Base-by-base conservation (phyloP, 2,113 vertebrate genomes). In the Nothoprocta perdicaria region DNA sequence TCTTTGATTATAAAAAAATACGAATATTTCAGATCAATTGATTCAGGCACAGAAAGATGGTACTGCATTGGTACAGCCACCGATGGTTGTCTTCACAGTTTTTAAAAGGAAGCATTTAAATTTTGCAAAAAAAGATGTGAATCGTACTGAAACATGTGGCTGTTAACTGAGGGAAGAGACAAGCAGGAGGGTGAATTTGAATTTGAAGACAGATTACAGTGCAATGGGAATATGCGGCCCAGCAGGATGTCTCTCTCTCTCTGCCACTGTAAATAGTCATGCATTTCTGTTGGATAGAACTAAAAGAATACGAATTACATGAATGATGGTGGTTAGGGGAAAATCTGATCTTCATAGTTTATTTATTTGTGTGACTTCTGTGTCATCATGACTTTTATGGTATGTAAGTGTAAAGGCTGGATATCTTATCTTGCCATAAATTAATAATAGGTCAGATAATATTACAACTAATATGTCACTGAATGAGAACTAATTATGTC, bases 171-270 rank as follows among this genome's bases (percentile, higher is more conserved):
- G 43, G 53, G 71, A 82, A 81, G 19, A 90, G 74, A 53, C 27
- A 23, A 76, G 58, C 67, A 61, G 27, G 53, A 92, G 41, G 48
- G 55, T 89, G 74, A 90, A 80, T 85, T 82, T 40, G 8, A 72
- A 65, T 69, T n/a, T 71, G 91, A 87, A 93, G 90, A 92, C 79
- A 85, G 93, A 80, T 90, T 82, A 93, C 78, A 94, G 14, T 38
- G 22, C 50, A 61, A 55, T 1, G 4, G 73, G 50, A 82, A 87
- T 92, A 77, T 45, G 71, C 2, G 1, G 80, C 89, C 41, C 93
- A 93, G 93, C 86, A 79, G 86, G 94, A 88, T 81, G 43, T 38
- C 88, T 76, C 86, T 50, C 21, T 48, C 29, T 88, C 66, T 53
- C 53, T 6, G 6, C 53, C 69, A 9, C 81, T 82, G 84, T 41